phyloP scores from a whole-genome alignment of 2,888 invertebrate species.

The Drosophila algonquin region DNA sequence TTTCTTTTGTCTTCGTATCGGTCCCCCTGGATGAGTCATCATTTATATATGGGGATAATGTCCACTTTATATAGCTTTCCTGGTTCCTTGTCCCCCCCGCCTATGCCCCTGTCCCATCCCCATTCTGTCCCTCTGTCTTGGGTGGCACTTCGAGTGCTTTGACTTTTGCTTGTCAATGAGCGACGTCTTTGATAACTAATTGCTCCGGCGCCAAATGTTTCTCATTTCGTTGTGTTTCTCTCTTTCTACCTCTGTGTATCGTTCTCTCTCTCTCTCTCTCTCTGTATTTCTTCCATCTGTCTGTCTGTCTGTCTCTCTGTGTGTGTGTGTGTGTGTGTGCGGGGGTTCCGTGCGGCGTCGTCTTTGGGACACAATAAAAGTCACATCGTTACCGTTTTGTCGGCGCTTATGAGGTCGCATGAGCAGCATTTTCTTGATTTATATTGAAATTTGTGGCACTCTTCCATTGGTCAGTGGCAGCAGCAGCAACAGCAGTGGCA shows the following conservation, averaged over 20 bases:
- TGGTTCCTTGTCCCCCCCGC: constrained; percentile 18
- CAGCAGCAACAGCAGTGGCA: background rate
- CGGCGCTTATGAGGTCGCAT: constrained; percentile 26
- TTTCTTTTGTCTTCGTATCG: constrained; percentile 10
- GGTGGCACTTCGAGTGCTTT: constrained; percentile 74
- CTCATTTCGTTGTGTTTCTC: constrained; percentile 35
- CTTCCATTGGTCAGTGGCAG: constrained; percentile 4
- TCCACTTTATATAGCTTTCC: constrained; percentile 52
- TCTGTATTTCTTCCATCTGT: constrained; percentile 18
- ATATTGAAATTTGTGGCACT: constrained; percentile 48
- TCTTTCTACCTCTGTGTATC: constrained; percentile 21
- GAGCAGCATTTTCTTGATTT: constrained; percentile 32
- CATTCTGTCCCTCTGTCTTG: constrained; percentile 44
- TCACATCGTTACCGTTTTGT: constrained; percentile 73
- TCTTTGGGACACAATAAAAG: constrained; percentile 64
- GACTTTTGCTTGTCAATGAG: constrained; percentile 78
- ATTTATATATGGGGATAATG: constrained; percentile 35
- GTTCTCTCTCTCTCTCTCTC: constrained; percentile 38
- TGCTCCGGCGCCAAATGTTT: constrained; percentile 77
- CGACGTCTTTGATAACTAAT: constrained; percentile 79
- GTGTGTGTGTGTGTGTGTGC: constrained; percentile 3
- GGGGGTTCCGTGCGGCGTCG: constrained; percentile 8
- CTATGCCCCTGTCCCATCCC: constrained; percentile 1
- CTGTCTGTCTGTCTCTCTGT: background rate
- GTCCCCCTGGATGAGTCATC: constrained; percentile 32